Evolutionary conservation across 2,113 vertebrate species (phyloP).

Genomic region (Hippolais icterina): DNA sequence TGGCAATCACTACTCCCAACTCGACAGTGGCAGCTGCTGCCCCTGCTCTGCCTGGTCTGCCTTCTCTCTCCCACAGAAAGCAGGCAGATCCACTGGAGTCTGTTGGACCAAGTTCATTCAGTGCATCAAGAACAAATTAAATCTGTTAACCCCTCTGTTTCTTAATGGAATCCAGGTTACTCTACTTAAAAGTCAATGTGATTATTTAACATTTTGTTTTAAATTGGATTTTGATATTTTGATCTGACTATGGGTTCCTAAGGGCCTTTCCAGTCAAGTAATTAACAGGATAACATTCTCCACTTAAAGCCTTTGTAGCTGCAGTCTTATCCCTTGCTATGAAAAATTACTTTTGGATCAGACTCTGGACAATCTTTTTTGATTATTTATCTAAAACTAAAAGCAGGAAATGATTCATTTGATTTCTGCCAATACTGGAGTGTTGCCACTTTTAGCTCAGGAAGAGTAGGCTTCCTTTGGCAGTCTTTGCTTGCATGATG

Average conservation of each 20-base stretch:
- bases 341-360: slow-evolving; percentile 77
- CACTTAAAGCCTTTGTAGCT: slow-evolving; percentile 27
- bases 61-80: neutral
- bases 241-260: neutral
- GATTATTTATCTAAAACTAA: slow-evolving; percentile 84
- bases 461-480: slow-evolving; percentile 90
- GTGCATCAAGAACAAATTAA: neutral
- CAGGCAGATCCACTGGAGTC: neutral
- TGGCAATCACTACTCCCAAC: neutral
- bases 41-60: neutral
- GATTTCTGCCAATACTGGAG: slow-evolving; percentile 87
- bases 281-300: neutral
- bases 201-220: slow-evolving; percentile 24
- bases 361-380: slow-evolving; percentile 82
- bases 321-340: slow-evolving; percentile 38
- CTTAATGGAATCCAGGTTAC: neutral
- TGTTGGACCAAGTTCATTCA: neutral
- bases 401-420: slow-evolving; percentile 92
- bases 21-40: neutral
- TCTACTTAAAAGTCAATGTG: neutral
- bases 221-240: slow-evolving; percentile 48
- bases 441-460: slow-evolving; percentile 86
- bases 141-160: neutral
- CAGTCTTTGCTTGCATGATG: slow-evolving; percentile 77
- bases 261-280: neutral